These are phyloP conservation scores for Carterocephalus palaemon DNA, from an alignment of 2,888 invertebrate species.

Conservation along the genomic window DNA sequence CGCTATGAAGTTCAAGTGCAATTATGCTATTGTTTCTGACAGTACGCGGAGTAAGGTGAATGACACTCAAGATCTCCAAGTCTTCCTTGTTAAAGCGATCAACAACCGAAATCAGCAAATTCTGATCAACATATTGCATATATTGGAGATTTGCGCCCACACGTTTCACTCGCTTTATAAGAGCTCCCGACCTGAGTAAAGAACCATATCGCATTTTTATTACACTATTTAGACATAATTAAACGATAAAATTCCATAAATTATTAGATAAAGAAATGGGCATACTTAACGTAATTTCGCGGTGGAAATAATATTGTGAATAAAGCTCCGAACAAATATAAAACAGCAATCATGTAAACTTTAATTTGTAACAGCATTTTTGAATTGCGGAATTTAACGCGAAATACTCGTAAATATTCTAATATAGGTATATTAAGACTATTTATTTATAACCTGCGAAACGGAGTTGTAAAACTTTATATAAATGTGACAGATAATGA, in stretches of 20 bases:
- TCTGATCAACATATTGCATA: slow-evolving; percentile 44
- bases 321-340: slow-evolving; percentile 58
- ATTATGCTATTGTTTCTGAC: slow-evolving; percentile 52
- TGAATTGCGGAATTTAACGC: slow-evolving; percentile 3
- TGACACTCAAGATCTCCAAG: slow-evolving; percentile 48
- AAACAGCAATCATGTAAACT: slow-evolving; percentile 53
- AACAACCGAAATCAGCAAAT: slow-evolving; percentile 35
- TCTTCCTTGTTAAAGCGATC: slow-evolving; percentile 43
- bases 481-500: too few relatives aligned
- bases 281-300: slow-evolving; percentile 62
- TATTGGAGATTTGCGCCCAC: slow-evolving; percentile 37
- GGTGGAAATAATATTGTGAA: slow-evolving; percentile 66
- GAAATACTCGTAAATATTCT: background rate
- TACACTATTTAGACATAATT: background rate
- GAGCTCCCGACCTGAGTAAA: slow-evolving; percentile 58
- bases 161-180: slow-evolving; percentile 51
- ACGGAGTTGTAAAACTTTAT: too few relatives aligned
- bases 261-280: slow-evolving; percentile 21
- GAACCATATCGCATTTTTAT: background rate
- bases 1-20: slow-evolving; percentile 63
- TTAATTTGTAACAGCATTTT: slow-evolving; percentile 66
- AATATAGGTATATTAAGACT: too few relatives aligned
- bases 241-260: too few relatives aligned
- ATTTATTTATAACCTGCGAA: too few relatives aligned
- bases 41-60: slow-evolving; percentile 47